Evolutionary conservation across 2,888 invertebrate species (phyloP).

Genomic region (Tipula helvola): DNA sequence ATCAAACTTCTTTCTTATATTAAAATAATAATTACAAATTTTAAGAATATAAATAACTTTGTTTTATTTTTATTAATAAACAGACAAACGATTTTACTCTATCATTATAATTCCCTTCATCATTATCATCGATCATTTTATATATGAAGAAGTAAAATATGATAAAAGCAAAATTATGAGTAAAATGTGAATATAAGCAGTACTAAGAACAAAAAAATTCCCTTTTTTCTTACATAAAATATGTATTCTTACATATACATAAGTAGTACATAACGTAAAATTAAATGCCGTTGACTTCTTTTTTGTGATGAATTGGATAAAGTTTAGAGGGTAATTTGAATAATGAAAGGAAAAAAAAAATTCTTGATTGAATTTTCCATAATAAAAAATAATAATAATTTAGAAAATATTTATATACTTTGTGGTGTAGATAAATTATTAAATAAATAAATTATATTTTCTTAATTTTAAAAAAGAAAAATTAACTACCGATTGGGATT

Average conservation of each 20-base stretch:
- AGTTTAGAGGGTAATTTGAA: conserved; percentile 4
- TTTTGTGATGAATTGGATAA: background rate
- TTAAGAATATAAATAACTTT: background rate
- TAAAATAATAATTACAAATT: background rate
- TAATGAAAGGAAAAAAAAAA: background rate
- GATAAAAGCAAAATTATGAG: background rate
- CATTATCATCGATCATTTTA: background rate
- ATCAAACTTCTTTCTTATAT: background rate
- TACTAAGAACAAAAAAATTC: background rate
- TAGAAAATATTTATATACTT: background rate
- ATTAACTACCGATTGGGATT: background rate
- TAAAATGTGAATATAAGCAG: background rate
- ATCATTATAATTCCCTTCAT: background rate
- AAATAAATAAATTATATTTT: background rate
- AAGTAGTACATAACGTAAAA: background rate
- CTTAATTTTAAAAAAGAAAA: background rate
- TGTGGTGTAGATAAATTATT: background rate
- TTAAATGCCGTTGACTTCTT: background rate
- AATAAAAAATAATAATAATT: background rate
- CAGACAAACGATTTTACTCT: background rate
- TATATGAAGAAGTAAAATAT: background rate
- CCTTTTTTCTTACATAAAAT: background rate
- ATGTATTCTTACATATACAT: background rate
- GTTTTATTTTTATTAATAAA: background rate
- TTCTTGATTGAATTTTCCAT: background rate